These are phyloP conservation scores for Agriopis leucophaearia DNA, from an alignment of 2,888 invertebrate species.

Conservation along the genomic window DNA sequence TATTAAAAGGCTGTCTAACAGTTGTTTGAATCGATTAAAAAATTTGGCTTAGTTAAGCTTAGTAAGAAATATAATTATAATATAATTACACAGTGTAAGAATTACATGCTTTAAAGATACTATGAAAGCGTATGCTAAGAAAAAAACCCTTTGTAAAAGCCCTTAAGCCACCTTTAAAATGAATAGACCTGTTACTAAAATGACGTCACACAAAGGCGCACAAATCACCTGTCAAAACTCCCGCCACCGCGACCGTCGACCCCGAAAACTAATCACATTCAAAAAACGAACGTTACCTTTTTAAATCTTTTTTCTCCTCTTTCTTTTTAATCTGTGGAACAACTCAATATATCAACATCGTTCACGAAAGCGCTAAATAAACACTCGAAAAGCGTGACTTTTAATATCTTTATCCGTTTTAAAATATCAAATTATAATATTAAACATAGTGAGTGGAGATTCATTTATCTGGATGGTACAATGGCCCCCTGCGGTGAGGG, in stretches of 20 bases:
- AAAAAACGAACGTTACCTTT: constrained; percentile 45
- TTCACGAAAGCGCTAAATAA: constrained; percentile 78
- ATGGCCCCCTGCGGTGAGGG: constrained; percentile 72
- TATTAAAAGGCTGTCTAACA: too few relatives aligned
- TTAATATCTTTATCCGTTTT: constrained; percentile 85
- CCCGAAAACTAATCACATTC: constrained; percentile 46
- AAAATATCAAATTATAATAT: constrained; percentile 87
- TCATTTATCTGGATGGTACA: constrained; percentile 79
- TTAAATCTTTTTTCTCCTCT: constrained; percentile 29
- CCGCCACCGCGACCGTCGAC: constrained; percentile 44
- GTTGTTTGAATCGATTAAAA: too few relatives aligned
- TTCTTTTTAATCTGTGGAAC: constrained; percentile 47
- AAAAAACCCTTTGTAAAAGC: background rate
- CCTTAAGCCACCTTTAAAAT: constrained; percentile 1
- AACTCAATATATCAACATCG: constrained; percentile 74
- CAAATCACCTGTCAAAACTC: constrained; percentile 49
- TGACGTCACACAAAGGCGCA: constrained; percentile 45
- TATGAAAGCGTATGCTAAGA: background rate
- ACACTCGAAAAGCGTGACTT: constrained; percentile 81
- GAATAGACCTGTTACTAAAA: constrained; percentile 25
- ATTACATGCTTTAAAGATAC: too few relatives aligned
- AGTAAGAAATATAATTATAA: too few relatives aligned
- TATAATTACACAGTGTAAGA: too few relatives aligned
- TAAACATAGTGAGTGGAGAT: constrained; percentile 75
- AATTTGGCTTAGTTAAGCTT: too few relatives aligned